These are phyloP conservation scores for Malacoraja senta DNA, from an alignment of 2,797 vertebrate species.

Conservation along the genomic window DNA sequence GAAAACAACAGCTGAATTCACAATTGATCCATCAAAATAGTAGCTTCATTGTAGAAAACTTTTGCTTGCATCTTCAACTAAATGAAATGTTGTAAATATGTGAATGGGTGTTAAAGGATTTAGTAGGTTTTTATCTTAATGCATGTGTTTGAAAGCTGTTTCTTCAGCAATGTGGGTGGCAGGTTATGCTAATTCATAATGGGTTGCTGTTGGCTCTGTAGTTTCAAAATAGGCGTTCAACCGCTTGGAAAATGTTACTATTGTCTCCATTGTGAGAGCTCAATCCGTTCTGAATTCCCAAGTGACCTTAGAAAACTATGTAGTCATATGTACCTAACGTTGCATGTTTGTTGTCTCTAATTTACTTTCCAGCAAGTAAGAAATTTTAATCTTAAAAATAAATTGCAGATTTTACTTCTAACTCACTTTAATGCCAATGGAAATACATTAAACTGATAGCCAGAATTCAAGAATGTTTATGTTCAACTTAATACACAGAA, in stretches of 20 bases:
- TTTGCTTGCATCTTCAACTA: constrained; percentile 61
- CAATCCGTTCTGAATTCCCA: constrained; percentile 73
- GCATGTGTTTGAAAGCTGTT: constrained; percentile 85
- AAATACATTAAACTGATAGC: background rate
- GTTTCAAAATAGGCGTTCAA: constrained; percentile 90
- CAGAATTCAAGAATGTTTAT: background rate
- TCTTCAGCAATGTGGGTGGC: constrained; percentile 98
- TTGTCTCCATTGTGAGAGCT: constrained; percentile 86
- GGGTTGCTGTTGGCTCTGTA: constrained; percentile 96
- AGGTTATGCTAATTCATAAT: constrained; percentile 83
- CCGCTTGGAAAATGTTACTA: constrained; percentile 94
- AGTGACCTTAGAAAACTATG: constrained; percentile 66
- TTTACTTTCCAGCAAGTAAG: background rate
- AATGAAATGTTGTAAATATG: constrained; percentile 64
- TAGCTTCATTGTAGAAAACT: constrained; percentile 27
- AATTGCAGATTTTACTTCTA: background rate
- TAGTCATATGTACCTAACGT: constrained; percentile 79
- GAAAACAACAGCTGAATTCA: constrained; percentile 24
- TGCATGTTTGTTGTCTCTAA: constrained; percentile 70
- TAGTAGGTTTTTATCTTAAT: constrained; percentile 90
- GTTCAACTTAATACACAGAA: background rate
- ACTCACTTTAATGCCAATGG: background rate
- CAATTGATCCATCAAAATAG: constrained; percentile 36
- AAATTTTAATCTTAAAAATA: constrained; percentile 1
- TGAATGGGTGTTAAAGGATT: constrained; percentile 88